Conservation (phyloP, 2,113 vertebrate species). For the Callipepla squamata region DNA sequence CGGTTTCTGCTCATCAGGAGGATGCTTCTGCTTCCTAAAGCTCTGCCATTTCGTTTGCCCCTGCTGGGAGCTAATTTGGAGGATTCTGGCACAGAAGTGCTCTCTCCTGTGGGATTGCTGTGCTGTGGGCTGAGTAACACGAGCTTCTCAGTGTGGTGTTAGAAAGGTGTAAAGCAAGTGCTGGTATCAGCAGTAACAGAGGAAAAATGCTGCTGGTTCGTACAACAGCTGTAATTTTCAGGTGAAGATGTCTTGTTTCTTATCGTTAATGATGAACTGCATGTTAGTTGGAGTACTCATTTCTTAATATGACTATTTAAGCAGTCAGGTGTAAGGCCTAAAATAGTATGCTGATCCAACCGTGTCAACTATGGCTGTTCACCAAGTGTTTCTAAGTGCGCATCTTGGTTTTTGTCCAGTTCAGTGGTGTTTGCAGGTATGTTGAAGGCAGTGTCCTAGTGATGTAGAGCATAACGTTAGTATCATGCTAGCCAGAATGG, state of each 20-base stretch:
- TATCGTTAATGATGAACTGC: background rate
- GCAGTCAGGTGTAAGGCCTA: background rate
- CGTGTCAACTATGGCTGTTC: background rate
- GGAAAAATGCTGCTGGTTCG: background rate
- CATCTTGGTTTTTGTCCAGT: background rate
- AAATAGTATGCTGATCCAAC: background rate
- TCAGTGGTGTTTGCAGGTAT: background rate
- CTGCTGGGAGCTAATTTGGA: background rate
- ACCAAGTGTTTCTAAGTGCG: background rate
- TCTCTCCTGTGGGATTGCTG: background rate
- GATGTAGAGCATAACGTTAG: background rate
- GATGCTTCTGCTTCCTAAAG: background rate
- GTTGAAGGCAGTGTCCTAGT: background rate
- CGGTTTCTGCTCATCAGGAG: background rate
- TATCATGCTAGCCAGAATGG: background rate
- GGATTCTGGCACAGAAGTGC: background rate
- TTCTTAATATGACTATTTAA: background rate
- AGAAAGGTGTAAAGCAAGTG: background rate
- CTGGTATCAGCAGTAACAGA: background rate
- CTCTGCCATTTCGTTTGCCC: background rate
- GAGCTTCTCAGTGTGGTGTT: background rate
- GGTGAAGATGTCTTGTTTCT: background rate
- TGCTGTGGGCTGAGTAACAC: background rate
- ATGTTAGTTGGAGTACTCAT: background rate
- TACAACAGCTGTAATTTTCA: background rate